Conservation (phyloP, 2,888 invertebrate genomes). For the Steinernema scapterisci region DNA sequence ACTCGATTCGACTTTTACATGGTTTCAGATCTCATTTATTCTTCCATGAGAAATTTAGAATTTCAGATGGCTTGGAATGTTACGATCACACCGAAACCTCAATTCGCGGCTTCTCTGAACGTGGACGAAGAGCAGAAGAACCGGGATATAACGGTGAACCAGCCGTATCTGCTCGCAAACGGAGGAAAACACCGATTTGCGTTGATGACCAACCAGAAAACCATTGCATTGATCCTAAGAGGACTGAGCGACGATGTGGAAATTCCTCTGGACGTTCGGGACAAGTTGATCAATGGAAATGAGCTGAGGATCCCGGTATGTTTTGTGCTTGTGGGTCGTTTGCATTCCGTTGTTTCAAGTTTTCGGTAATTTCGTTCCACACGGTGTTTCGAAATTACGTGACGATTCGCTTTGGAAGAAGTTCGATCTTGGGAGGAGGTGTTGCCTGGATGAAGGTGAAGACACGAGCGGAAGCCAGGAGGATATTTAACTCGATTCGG, state of each 20-base stretch:
- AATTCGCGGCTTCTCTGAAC: neutral
- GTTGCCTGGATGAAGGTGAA: neutral
- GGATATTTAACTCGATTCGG: constrained; percentile 15
- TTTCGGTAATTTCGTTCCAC: constrained; percentile 13
- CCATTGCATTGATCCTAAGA: neutral
- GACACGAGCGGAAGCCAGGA: neutral
- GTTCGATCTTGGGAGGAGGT: constrained; percentile 5
- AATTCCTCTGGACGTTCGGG: neutral
- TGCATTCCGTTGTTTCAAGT: neutral
- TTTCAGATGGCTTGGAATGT: constrained; percentile 20
- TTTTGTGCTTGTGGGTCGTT: too few species aligned
- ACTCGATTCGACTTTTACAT: constrained; percentile 18
- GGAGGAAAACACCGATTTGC: neutral
- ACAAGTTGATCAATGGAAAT: constrained; percentile 9
- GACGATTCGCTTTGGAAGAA: constrained; percentile 6
- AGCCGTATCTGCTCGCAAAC: constrained; percentile 11
- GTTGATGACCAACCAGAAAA: constrained; percentile 7
- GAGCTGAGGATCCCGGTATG: constrained; percentile 2
- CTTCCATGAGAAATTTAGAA: neutral
- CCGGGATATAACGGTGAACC: neutral
- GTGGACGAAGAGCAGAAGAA: neutral
- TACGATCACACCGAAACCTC: neutral
- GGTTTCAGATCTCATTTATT: neutral
- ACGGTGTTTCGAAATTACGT: neutral
- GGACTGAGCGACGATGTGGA: constrained; percentile 22